Base-by-base conservation (phyloP, 2,888 invertebrate species). In the Phortica magna region DNA sequence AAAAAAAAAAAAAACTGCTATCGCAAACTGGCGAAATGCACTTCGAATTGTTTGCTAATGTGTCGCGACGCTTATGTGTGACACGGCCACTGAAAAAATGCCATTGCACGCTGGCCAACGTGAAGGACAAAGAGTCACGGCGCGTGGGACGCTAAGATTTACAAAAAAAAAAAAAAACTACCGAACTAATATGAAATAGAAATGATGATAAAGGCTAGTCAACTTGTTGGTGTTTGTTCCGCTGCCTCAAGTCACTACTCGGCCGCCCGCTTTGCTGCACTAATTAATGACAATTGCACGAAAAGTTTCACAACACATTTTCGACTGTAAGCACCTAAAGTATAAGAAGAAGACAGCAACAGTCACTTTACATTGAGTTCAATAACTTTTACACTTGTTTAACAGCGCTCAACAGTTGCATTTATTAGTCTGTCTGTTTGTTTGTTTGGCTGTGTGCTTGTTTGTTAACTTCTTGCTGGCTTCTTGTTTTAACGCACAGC, bases 41-140 rank as follows among this genome's bases (percentile, higher is more conserved):
- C 12, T 73, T 55, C 59, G 42, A 73, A 73, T 73, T 73, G 73
- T 73, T 31, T 19, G 41, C 59, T 73, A 73, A 73, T 73, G 73
- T 73, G 73, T 73, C 73, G 73, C 59, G 22, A 17, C 48, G 31
- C 68, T 14, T 43, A 68, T 68, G 68, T 39, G 68, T 17, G 48
- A 42, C 43, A 68, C 42, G 48, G 43, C 64, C 22, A 64, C 22
- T 48, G 48, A 48, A 48, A 31, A 31, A 31, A 31, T n/a, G n/a
- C 31, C 31, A 31, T 4, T 31, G 31, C 31, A 31, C 5, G 31
- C 31, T n/a, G n/a, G n/a, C n/a, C n/a, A n/a, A n/a, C n/a, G n/a
- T n/a, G n/a, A n/a, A n/a, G n/a, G n/a, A n/a, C n/a, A n/a, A n/a
- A n/a, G n/a, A n/a, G n/a, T n/a, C n/a, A n/a, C n/a, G n/a, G n/a